These are phyloP conservation scores for Anthopleura sola DNA, from an alignment of 64 coral and sea anemone species.

Conservation along the genomic window DNA sequence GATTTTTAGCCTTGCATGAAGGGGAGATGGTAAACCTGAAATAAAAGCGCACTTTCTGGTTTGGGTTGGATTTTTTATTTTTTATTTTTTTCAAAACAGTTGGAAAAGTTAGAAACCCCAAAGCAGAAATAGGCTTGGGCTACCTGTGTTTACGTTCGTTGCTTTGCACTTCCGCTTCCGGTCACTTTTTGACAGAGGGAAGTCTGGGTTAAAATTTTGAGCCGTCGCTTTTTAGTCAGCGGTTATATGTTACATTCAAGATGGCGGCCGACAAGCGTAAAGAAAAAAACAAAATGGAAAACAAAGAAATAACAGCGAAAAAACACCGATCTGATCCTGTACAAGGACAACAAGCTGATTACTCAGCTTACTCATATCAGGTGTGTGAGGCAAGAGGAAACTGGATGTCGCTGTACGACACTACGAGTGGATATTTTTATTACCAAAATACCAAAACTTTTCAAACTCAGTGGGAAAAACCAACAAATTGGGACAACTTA, in stretches of 20 bases:
- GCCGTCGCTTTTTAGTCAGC: background rate
- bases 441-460: conserved; percentile 61
- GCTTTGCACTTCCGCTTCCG: background rate
- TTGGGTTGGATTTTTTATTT: no score
- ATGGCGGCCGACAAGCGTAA: conserved; percentile 67
- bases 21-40: no score
- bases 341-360: conserved; percentile 5
- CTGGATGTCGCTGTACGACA: conserved; percentile 68
- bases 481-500: conserved; percentile 60
- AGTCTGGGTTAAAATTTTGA: background rate
- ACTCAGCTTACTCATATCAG: conserved; percentile 12
- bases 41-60: no score
- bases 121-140: no score
- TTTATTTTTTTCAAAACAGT: no score
- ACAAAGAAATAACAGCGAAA: conserved; percentile 28
- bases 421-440: conserved; percentile 56
- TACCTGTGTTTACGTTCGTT: no score
- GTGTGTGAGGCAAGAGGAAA: conserved; percentile 76
- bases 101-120: no score
- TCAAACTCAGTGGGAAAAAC: conserved; percentile 71
- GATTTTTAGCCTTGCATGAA: no score
- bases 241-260: conserved; percentile 1
- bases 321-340: background rate
- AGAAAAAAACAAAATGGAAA: conserved; percentile 9
- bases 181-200: background rate